Conservation (phyloP, 2,888 invertebrate genomes). For the Chrysina gloriosa region DNA sequence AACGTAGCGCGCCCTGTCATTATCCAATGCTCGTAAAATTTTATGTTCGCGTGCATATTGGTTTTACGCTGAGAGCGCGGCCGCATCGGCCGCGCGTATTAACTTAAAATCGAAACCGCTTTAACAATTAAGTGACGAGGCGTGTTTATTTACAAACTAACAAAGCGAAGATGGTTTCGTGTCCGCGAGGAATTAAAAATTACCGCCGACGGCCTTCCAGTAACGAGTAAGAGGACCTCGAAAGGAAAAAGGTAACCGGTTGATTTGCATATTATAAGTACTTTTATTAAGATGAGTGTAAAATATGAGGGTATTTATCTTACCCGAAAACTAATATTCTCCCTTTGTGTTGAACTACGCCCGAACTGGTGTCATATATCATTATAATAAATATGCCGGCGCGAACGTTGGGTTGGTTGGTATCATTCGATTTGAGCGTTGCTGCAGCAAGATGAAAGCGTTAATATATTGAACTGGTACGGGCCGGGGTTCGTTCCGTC, state of each 20-base stretch:
- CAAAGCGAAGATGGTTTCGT: no score
- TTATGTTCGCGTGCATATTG: no score
- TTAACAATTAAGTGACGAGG: no score
- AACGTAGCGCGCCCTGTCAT: no score
- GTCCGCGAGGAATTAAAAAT: no score
- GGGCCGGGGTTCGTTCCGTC: background rate
- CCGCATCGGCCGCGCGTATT: no score
- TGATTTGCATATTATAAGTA: conserved; percentile 38
- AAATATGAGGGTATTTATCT: conserved; percentile 49
- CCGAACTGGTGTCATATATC: conserved; percentile 35
- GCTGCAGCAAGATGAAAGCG: conserved; percentile 10
- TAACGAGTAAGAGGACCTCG: no score
- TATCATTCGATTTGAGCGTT: conserved; percentile 9
- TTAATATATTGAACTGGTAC: conserved; percentile 19
- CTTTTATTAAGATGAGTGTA: conserved; percentile 42
- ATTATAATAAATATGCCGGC: conserved; percentile 39
- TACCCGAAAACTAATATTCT: conserved; percentile 48
- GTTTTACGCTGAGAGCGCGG: no score
- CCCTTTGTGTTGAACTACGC: conserved; percentile 43
- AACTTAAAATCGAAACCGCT: no score
- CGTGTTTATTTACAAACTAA: no score
- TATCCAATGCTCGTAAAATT: no score
- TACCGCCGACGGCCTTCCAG: no score
- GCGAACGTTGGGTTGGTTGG: background rate
- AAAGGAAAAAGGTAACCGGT: background rate